Conservation (phyloP, 2,888 invertebrate species). For the Phlogophora meticulosa region DNA sequence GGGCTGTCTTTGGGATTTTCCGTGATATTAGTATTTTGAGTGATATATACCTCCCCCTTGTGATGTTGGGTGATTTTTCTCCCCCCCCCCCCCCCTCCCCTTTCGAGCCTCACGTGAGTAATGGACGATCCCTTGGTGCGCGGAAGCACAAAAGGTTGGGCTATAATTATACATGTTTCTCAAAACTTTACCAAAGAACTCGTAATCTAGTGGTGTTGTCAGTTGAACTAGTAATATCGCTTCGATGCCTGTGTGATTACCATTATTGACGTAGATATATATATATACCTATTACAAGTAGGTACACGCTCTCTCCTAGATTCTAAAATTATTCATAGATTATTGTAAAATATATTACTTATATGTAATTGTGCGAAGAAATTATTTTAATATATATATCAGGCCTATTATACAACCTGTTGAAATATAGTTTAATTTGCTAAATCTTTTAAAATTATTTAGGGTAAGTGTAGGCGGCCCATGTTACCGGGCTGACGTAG, state of each 20-base stretch:
- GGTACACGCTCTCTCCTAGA: slow-evolving; percentile 69
- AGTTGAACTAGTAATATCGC: slow-evolving; percentile 42
- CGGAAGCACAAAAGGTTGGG: too few species aligned
- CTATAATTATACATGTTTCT: slow-evolving; percentile 3
- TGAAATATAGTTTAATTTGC: slow-evolving; percentile 59
- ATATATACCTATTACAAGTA: slow-evolving; percentile 54
- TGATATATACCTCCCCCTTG: too few species aligned
- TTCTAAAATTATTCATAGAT: slow-evolving; percentile 62
- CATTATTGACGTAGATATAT: slow-evolving; percentile 47
- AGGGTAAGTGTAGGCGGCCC: slow-evolving; percentile 44
- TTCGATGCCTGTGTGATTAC: slow-evolving; percentile 50
- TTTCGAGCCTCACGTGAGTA: too few species aligned
- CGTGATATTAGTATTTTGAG: too few species aligned
- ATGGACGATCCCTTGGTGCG: too few species aligned
- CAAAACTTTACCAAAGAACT: slow-evolving; percentile 51
- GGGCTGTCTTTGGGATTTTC: too few species aligned
- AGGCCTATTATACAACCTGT: slow-evolving; percentile 64
- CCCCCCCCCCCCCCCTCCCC: too few species aligned
- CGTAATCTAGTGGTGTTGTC: slow-evolving; percentile 49
- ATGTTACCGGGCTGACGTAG: slow-evolving; percentile 38
- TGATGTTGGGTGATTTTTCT: too few species aligned
- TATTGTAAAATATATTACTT: slow-evolving; percentile 20
- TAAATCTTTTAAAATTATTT: slow-evolving; percentile 49
- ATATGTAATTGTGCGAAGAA: slow-evolving; percentile 37
- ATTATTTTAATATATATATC: slow-evolving; percentile 61